Evolutionary conservation across 1,140 invertebrate genomes (phyloP).

Genomic region (Drosophila varians): DNA sequence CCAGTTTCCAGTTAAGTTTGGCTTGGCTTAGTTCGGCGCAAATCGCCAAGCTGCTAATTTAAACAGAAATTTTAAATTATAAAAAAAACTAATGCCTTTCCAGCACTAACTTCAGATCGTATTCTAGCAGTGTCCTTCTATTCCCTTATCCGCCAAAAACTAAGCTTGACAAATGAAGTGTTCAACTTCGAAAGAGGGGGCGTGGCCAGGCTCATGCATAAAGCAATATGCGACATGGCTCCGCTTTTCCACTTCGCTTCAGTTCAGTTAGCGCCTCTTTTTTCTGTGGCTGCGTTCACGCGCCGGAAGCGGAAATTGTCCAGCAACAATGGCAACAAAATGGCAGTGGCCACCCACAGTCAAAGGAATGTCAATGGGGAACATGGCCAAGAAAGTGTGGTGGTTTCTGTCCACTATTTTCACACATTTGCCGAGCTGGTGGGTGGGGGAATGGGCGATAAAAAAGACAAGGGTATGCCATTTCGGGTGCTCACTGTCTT

Average conservation of each 20-base stretch:
- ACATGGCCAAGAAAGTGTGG: background rate
- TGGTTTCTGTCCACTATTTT: constrained; percentile 70
- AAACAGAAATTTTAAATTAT: constrained; percentile 21
- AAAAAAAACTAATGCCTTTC: background rate
- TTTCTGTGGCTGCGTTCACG: constrained; percentile 58
- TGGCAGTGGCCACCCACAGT: constrained; percentile 51
- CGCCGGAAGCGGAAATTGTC: constrained; percentile 79
- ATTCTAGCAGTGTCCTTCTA: background rate
- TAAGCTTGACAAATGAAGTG: constrained; percentile 74
- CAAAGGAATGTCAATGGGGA: constrained; percentile 10
- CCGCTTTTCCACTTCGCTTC: constrained; percentile 16
- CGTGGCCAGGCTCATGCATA: constrained; percentile 65
- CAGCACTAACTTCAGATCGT: background rate
- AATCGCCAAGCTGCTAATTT: constrained; percentile 62
- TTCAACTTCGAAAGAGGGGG: constrained; percentile 26
- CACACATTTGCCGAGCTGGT: constrained; percentile 65
- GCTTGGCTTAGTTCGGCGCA: constrained; percentile 27
- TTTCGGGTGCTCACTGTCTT: constrained; percentile 28
- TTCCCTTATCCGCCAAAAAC: constrained; percentile 14
- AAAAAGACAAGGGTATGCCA: background rate
- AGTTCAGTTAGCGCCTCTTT: constrained; percentile 15
- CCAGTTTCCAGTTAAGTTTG: constrained; percentile 29
- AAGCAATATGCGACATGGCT: constrained; percentile 67
- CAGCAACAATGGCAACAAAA: constrained; percentile 75
- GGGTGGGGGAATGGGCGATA: constrained; percentile 4